Base-by-base conservation (phyloP, 1,140 invertebrate species). In the Carcinoscorpius rotundicauda region DNA sequence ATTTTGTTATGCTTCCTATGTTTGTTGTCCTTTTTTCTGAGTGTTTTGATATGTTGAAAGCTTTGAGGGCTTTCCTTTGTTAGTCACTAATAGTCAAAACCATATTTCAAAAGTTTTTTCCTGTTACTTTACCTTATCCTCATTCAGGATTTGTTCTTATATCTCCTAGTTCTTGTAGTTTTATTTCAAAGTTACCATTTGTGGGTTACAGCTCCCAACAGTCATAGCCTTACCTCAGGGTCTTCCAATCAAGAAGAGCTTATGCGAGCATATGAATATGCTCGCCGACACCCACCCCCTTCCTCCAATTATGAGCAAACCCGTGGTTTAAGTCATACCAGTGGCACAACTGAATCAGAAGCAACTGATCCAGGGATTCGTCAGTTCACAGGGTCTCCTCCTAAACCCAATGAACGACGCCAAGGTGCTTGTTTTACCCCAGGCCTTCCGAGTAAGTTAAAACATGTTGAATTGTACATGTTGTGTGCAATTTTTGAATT, bases 231-330 rank as follows among this genome's bases (percentile, higher is more conserved):
- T 3, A 69, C 68, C 11, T 69, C 68, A 48, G 68, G 71, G 58
- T 79, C 78, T 5, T 78, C 76, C 8, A 78, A 76, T 58, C 70
- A 77, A 51, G 77, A 78, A 51, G 78, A 79, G 63, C 71, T 79
- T 0, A 51, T 79, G 10, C 72, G 75, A 59, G 78, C 78, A 0
- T 73, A 77, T 63, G 76, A 78, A 62, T 78, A 78, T 66, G 75
- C 77, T 52, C 74, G 73, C 52, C 65, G 73, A 5, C 67, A 73
- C 50, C 70, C 66, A 11, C 67, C 67, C 48, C 67, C 64, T 8
- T 59, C 67, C 8, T 52, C 66, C 8, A 64, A 68, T 9, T 68
- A 68, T 11, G 67, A 68, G 55, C 9, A 48, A 6, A 63, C 50
- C 9, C 52, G 64, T n/a, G 62, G 64, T 49, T 62, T 65, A 52